Conservation (phyloP, 2,888 invertebrate species). For the Hyposoter didymator region DNA sequence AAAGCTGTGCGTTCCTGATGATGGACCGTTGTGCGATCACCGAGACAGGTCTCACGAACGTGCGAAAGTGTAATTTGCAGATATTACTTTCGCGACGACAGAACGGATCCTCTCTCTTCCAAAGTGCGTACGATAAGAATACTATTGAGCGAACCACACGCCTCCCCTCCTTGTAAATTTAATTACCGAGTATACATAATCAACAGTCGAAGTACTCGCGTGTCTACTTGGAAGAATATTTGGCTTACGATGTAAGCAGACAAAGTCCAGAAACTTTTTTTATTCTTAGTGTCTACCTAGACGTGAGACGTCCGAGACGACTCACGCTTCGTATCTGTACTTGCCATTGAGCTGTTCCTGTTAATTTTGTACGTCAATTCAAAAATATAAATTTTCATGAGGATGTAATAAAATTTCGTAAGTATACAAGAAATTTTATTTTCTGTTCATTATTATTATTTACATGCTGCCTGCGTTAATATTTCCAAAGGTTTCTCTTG, state of each 20-base stretch:
- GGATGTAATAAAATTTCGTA: too few species aligned
- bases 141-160: slow-evolving; percentile 34
- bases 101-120: slow-evolving; percentile 30
- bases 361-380: too few species aligned
- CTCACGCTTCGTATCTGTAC: too few species aligned
- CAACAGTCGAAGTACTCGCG: slow-evolving; percentile 46
- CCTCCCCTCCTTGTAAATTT: slow-evolving; percentile 63
- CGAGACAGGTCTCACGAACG: slow-evolving; percentile 59
- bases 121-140: slow-evolving; percentile 10
- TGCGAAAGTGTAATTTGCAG: slow-evolving; percentile 75
- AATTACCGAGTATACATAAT: slow-evolving; percentile 57
- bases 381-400: too few species aligned
- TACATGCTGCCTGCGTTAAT: too few species aligned
- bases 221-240: background rate
- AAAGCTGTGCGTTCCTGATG: slow-evolving; percentile 60
- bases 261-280: slow-evolving; percentile 3
- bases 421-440: too few species aligned
- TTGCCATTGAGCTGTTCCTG: too few species aligned
- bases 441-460: too few species aligned
- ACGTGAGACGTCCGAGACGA: background rate
- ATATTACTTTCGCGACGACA: slow-evolving; percentile 70
- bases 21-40: slow-evolving; percentile 60
- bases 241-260: background rate
- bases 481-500: too few species aligned
- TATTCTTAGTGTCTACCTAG: background rate